phyloP scores from a whole-genome alignment of 2,888 invertebrate genomes.

The Antheraea yamamai region DNA sequence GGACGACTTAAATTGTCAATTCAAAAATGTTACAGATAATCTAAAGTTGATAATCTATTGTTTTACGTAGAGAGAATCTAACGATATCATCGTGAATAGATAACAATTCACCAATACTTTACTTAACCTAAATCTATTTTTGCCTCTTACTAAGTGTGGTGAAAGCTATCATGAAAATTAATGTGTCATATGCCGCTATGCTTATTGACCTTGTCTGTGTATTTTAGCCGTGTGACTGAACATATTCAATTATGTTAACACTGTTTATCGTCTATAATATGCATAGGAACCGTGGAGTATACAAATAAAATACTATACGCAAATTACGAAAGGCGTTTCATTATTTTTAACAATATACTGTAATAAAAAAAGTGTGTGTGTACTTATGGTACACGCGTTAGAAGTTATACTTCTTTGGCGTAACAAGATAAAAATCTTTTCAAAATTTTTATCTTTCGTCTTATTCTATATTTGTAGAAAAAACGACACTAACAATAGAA shows the following conservation, averaged over 20 bases:
- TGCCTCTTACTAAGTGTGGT: not conserved
- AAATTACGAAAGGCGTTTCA: not conserved
- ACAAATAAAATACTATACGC: not conserved
- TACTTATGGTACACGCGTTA: too few relatives aligned
- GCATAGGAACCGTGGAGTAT: not conserved
- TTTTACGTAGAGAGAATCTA: not conserved
- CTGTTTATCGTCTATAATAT: slow-evolving; percentile 2
- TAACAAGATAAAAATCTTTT: too few relatives aligned
- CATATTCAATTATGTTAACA: slow-evolving; percentile 11
- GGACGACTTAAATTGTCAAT: too few relatives aligned
- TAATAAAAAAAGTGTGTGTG: too few relatives aligned
- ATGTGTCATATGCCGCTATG: slow-evolving; percentile 18
- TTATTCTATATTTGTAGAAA: too few relatives aligned
- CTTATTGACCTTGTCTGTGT: slow-evolving; percentile 18
- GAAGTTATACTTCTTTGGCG: too few relatives aligned
- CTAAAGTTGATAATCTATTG: not conserved
- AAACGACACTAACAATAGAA: too few relatives aligned
- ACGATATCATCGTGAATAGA: not conserved
- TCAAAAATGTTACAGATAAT: not conserved
- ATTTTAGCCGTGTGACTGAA: slow-evolving; percentile 13
- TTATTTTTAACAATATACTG: too few relatives aligned
- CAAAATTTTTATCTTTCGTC: too few relatives aligned
- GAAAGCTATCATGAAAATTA: slow-evolving; percentile 21
- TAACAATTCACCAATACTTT: not conserved
- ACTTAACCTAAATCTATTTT: not conserved